These are phyloP conservation scores for Onthophagus taurus DNA, from an alignment of 1,140 invertebrate genomes.

Conservation along the genomic window DNA sequence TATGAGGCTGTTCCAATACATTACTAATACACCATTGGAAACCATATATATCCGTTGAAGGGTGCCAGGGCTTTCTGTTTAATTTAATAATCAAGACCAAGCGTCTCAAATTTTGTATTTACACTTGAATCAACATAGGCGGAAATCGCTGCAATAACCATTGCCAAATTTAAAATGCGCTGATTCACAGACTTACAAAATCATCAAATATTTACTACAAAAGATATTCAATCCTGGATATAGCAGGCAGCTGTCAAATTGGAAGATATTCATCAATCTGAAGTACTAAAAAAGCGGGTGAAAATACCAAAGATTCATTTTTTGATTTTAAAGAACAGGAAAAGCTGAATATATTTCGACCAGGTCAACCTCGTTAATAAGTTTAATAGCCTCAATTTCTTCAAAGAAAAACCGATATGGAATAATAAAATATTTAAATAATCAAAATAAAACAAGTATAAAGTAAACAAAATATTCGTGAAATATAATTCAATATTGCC, in stretches of 20 bases:
- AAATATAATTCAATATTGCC: constrained; percentile 1
- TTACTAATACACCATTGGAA: too few species aligned
- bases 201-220: not conserved
- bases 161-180: not conserved
- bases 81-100: too few species aligned
- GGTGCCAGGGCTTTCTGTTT: too few species aligned
- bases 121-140: not conserved
- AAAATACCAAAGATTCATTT: not conserved
- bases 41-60: too few species aligned
- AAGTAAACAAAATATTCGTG: too few species aligned
- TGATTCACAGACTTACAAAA: not conserved
- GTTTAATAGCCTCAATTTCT: not conserved
- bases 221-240: not conserved
- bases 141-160: not conserved
- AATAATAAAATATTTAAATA: too few species aligned
- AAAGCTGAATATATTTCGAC: too few species aligned
- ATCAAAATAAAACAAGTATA: too few species aligned
- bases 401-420: not conserved
- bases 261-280: not conserved
- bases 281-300: not conserved
- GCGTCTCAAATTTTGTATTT: constrained; percentile 1
- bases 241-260: not conserved
- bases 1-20: too few species aligned
- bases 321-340: constrained; percentile 1
- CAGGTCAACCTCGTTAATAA: too few species aligned